Percentiles rank a stretch among this genome's conserved stretches.
phyloP scores from a whole-genome alignment of 2,797 vertebrate genomes.

The Poeciliopsis turneri region DNA sequence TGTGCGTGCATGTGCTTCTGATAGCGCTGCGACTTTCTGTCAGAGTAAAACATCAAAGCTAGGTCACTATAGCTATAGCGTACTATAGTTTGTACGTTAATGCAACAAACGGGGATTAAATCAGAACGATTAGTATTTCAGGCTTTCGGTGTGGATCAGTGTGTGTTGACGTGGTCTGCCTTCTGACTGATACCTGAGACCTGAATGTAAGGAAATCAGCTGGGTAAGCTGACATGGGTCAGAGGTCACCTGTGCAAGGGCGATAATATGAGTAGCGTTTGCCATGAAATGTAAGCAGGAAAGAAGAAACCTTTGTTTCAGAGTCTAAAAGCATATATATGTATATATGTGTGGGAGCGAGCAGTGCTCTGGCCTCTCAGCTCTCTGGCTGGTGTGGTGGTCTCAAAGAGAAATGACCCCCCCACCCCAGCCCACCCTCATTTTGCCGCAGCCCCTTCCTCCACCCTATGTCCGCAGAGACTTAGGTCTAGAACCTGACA shows the following conservation, averaged over 20 bases:
- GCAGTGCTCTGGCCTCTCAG: constrained; percentile 41
- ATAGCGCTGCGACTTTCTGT: constrained; percentile 46
- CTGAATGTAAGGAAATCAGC: constrained; percentile 57
- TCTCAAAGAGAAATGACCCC: constrained; percentile 37
- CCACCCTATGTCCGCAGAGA: constrained; percentile 55
- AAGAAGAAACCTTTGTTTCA: constrained; percentile 56
- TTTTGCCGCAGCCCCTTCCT: constrained; percentile 30
- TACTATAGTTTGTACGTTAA: constrained; percentile 16
- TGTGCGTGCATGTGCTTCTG: constrained; percentile 45
- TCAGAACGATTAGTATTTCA: not conserved
- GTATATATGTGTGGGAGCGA: constrained; percentile 13
- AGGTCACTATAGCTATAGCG: not conserved
- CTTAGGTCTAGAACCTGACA: constrained; percentile 65
- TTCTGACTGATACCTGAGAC: constrained; percentile 22
- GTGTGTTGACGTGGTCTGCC: not conserved
- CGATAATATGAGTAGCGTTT: constrained; percentile 36
- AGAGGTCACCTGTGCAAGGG: constrained; percentile 38
- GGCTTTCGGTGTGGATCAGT: not conserved
- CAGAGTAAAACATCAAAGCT: constrained; percentile 37
- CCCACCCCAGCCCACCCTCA: not conserved
- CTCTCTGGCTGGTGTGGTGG: constrained; percentile 48
- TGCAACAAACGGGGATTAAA: constrained; percentile 2
- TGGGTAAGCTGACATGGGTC: constrained; percentile 38
- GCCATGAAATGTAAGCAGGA: constrained; percentile 37
- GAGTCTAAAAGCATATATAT: constrained; percentile 9